Percentiles rank a stretch among this genome's conserved stretches.
Evolutionary conservation across 2,888 invertebrate genomes (phyloP).

Genomic region (Biston betularia): DNA sequence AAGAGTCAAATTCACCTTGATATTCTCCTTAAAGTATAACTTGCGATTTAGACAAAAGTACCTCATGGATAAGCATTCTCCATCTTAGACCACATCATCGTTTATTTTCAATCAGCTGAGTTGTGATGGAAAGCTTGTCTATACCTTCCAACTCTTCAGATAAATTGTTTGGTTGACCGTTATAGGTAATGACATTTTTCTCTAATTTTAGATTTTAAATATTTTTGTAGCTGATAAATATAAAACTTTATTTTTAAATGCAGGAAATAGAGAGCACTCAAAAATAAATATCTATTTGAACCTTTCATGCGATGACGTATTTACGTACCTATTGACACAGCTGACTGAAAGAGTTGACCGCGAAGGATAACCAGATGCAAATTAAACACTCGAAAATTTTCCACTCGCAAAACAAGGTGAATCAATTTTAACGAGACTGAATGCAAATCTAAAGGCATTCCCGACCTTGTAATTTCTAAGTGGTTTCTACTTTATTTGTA

Average conservation of each 20-base stretch:
- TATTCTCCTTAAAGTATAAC: no score
- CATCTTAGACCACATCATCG: no score
- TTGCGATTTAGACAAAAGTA: no score
- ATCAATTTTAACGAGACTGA: conserved; percentile 1
- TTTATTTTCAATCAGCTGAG: no score
- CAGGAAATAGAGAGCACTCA: neutral
- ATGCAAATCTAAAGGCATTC: conserved; percentile 12
- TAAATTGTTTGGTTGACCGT: no score
- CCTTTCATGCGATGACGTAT: conserved; percentile 26
- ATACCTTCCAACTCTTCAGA: no score
- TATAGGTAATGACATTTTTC: no score
- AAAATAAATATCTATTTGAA: neutral
- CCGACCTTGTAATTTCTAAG: conserved; percentile 16
- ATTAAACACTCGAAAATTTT: conserved; percentile 42
- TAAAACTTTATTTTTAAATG: neutral
- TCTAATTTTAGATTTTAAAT: no score
- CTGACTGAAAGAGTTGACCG: conserved; percentile 42
- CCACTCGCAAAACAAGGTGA: conserved; percentile 31
- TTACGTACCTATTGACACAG: neutral
- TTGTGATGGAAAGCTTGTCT: no score
- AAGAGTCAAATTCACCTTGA: no score
- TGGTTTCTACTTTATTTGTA: neutral
- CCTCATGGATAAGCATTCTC: no score
- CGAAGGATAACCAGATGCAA: conserved; percentile 41
- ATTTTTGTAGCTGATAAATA: no score